These are phyloP conservation scores for Arizona elegans DNA, from an alignment of 2,113 vertebrate genomes.

Conservation along the genomic window DNA sequence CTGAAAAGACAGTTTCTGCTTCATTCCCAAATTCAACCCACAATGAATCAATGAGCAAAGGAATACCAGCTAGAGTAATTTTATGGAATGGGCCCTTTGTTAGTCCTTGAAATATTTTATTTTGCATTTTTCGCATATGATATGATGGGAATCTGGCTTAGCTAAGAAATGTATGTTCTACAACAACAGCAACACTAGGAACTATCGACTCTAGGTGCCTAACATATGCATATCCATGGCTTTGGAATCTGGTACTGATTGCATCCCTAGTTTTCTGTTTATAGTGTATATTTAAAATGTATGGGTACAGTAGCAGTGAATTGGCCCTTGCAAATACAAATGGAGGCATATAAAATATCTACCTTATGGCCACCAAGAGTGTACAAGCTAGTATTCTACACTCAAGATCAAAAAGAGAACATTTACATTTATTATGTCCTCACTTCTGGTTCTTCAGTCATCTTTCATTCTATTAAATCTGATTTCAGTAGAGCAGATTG, in stretches of 20 bases:
- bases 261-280: neutral
- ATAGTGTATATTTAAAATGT: neutral
- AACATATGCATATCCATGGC: neutral
- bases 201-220: neutral
- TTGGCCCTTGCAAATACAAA: neutral
- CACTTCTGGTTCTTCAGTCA: neutral
- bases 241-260: neutral
- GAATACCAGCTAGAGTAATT: neutral
- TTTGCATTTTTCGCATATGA: neutral
- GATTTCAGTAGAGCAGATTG: neutral
- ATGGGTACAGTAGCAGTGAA: neutral
- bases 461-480: neutral
- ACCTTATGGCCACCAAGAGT: neutral
- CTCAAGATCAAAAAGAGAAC: neutral
- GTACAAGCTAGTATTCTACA: neutral
- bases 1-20: neutral
- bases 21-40: neutral
- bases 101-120: neutral
- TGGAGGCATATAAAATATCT: neutral
- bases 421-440: too few species aligned
- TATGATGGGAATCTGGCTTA: neutral
- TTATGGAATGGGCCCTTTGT: neutral
- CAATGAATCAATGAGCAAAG: neutral
- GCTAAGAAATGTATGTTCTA: neutral
- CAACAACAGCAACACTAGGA: neutral